Evolutionary conservation across 2,113 vertebrate genomes (phyloP).

Genomic region (Centrocercus urophasianus): DNA sequence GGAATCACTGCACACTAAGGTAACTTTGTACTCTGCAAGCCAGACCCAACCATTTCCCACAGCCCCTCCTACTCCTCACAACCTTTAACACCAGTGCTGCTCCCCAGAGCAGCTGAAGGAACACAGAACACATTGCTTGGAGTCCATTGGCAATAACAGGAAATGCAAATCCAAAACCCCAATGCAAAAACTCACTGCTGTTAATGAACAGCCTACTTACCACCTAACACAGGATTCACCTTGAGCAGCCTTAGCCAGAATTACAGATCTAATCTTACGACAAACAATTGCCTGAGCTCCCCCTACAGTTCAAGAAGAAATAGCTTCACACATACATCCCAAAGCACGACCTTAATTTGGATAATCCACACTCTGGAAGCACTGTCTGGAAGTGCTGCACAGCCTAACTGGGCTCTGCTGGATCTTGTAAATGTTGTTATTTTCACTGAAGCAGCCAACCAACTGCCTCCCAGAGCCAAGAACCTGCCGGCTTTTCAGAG

Average conservation of each 20-base stretch:
- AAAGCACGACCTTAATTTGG: background rate
- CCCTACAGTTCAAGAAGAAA: background rate
- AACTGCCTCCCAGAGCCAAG: background rate
- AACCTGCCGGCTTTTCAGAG: background rate
- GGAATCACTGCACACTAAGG: background rate
- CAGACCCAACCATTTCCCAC: background rate
- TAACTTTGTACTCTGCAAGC: accelerated
- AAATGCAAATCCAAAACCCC: background rate
- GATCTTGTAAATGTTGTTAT: background rate
- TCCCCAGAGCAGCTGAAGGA: background rate
- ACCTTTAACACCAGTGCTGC: background rate
- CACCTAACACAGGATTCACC: background rate
- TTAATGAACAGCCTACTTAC: background rate
- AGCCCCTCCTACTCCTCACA: background rate
- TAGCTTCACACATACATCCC: background rate
- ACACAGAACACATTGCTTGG: background rate
- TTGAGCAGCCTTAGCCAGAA: background rate
- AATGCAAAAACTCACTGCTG: background rate
- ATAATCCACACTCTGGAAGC: background rate
- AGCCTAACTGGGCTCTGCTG: background rate
- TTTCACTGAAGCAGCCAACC: background rate
- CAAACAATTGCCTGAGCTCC: background rate
- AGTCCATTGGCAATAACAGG: accelerated
- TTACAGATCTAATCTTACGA: background rate
- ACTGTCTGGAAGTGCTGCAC: background rate